Evolutionary conservation across 2,113 vertebrate genomes (phyloP).

Genomic region (Irena cyanogastra): DNA sequence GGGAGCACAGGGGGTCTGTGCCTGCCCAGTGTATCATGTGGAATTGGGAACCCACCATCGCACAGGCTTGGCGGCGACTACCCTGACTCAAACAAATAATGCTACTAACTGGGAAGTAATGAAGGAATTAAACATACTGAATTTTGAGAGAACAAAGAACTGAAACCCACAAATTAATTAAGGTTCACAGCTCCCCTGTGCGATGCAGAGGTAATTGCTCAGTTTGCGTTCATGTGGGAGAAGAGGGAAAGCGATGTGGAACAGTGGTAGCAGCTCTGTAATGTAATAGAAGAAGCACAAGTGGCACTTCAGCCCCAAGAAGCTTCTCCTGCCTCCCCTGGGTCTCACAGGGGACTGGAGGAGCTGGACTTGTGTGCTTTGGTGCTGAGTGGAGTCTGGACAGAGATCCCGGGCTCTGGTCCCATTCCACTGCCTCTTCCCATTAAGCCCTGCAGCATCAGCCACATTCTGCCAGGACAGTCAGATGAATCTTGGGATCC

Average conservation of each 20-base stretch:
- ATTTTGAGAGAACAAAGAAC: neutral
- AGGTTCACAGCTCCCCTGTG: neutral
- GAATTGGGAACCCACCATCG: rapidly evolving
- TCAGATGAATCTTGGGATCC: neutral
- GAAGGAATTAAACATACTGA: neutral
- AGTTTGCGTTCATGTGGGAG: neutral
- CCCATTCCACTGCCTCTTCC: neutral
- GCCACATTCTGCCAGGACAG: neutral
- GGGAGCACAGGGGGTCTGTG: neutral
- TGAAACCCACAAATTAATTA: neutral
- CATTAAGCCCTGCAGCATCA: neutral
- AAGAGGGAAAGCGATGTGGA: neutral
- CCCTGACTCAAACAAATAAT: neutral
- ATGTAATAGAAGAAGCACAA: neutral
- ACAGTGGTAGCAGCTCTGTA: neutral
- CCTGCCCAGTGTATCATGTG: rapidly evolving
- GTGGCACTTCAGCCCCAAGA: neutral
- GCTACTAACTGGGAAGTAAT: neutral
- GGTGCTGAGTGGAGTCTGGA: rapidly evolving
- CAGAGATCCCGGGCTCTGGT: neutral
- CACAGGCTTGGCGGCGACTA: neutral
- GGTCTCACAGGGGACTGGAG: neutral
- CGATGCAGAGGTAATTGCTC: neutral
- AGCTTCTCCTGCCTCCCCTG: neutral
- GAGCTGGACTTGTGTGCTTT: rapidly evolving